These are phyloP conservation scores for Lithophane ornitopus DNA, from an alignment of 2,888 invertebrate species.

Conservation along the genomic window DNA sequence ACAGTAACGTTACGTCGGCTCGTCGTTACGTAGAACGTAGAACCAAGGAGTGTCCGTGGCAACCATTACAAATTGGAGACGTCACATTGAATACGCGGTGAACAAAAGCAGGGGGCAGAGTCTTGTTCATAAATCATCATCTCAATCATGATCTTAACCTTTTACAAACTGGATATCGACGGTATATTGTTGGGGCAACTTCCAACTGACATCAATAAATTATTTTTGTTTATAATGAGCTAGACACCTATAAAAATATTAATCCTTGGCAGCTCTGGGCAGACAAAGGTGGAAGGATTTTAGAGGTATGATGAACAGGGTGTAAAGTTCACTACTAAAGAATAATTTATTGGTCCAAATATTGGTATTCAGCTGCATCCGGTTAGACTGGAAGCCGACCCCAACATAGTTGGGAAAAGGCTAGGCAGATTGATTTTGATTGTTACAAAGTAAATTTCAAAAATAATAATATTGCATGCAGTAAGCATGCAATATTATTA, in stretches of 20 bases:
- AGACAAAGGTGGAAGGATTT: neutral
- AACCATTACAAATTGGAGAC: slow-evolving; percentile 31
- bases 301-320: too few relatives aligned
- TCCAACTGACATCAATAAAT: neutral
- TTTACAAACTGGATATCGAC: slow-evolving; percentile 10
- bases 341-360: too few relatives aligned
- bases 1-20: neutral
- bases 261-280: neutral
- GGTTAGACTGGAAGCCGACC: too few relatives aligned
- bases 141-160: slow-evolving; percentile 24
- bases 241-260: neutral
- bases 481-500: too few relatives aligned
- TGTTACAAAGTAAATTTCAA: too few relatives aligned
- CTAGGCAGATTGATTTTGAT: too few relatives aligned
- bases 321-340: too few relatives aligned
- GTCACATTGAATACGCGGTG: slow-evolving; percentile 10
- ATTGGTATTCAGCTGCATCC: too few relatives aligned
- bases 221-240: neutral
- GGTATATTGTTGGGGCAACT: slow-evolving; percentile 6
- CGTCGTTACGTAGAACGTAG: neutral
- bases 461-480: too few relatives aligned
- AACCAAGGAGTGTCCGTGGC: neutral
- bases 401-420: too few relatives aligned
- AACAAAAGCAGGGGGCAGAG: slow-evolving; percentile 23
- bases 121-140: slow-evolving; percentile 43